Evolutionary conservation across 2,888 invertebrate species (phyloP).

Genomic region (Labia minor): DNA sequence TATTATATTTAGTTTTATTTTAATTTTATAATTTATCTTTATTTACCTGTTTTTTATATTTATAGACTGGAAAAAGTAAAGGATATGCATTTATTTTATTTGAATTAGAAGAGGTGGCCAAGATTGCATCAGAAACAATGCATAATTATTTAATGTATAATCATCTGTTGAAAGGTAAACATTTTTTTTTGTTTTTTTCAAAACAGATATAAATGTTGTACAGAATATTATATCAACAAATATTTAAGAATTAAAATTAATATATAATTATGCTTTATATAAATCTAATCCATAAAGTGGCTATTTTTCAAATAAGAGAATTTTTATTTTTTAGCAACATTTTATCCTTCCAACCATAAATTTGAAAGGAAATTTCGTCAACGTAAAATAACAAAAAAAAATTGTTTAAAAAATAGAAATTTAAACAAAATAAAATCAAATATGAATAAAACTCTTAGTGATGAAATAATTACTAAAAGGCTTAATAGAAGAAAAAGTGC

Average conservation of each 20-base stretch:
- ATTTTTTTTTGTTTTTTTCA: constrained; percentile 9
- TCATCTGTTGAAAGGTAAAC: constrained; percentile 68
- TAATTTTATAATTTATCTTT: not conserved
- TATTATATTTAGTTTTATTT: constrained; percentile 4
- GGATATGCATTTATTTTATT: constrained; percentile 91
- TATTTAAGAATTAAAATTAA: not conserved
- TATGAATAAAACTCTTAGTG: constrained; percentile 38
- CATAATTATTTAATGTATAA: constrained; percentile 95
- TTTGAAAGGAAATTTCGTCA: not conserved
- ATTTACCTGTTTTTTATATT: constrained; percentile 23
- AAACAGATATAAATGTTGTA: not conserved
- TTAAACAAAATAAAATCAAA: constrained; percentile 40
- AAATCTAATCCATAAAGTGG: constrained; percentile 2
- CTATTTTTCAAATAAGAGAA: not conserved
- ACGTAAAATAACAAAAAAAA: no score
- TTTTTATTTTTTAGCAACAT: constrained; percentile 44
- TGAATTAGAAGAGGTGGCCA: constrained; percentile 67
- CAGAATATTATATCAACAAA: not conserved
- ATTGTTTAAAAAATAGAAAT: constrained; percentile 31
- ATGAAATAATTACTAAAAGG: constrained; percentile 36
- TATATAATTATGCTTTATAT: constrained; percentile 19
- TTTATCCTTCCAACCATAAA: constrained; percentile 48
- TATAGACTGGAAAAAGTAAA: constrained; percentile 64
- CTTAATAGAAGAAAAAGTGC: constrained; percentile 38
- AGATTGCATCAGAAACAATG: constrained; percentile 92